phyloP scores from a whole-genome alignment of 2,113 vertebrate species.

The Hymenochirus boettgeri region DNA sequence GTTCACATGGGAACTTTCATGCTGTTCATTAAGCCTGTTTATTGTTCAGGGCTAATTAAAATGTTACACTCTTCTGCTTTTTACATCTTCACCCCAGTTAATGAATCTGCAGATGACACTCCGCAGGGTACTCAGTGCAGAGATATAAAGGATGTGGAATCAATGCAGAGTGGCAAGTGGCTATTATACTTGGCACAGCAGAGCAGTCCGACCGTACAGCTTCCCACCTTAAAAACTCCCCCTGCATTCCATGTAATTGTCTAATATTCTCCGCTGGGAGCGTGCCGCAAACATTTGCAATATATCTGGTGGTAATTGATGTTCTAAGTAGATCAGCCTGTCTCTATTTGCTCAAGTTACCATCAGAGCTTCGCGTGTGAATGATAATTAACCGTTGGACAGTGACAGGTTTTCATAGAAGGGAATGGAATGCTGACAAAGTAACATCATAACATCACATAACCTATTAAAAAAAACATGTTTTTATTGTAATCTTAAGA shows the following conservation, averaged over 20 bases:
- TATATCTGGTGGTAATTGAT: constrained; percentile 42
- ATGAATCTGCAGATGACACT: constrained; percentile 58
- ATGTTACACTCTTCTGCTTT: constrained; percentile 63
- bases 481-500: no score
- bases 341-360: constrained; percentile 22
- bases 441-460: no score
- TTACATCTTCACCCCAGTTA: constrained; percentile 60
- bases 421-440: no score
- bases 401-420: no score
- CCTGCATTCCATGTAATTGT: constrained; percentile 35
- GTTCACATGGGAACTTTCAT: constrained; percentile 60
- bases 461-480: no score
- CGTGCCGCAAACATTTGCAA: constrained; percentile 27
- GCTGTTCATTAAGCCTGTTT: constrained; percentile 68
- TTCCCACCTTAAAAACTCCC: constrained; percentile 26
- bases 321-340: constrained; percentile 26
- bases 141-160: constrained; percentile 26
- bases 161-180: constrained; percentile 20
- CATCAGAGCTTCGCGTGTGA: no score
- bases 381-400: no score
- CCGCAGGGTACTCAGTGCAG: constrained; percentile 35
- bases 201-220: constrained; percentile 19
- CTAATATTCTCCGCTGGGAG: constrained; percentile 31
- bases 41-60: constrained; percentile 73
- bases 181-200: constrained; percentile 34